Conservation (phyloP, 37 sponge, comb jelly and placozoan species). For the Spongilla lacustris region DNA sequence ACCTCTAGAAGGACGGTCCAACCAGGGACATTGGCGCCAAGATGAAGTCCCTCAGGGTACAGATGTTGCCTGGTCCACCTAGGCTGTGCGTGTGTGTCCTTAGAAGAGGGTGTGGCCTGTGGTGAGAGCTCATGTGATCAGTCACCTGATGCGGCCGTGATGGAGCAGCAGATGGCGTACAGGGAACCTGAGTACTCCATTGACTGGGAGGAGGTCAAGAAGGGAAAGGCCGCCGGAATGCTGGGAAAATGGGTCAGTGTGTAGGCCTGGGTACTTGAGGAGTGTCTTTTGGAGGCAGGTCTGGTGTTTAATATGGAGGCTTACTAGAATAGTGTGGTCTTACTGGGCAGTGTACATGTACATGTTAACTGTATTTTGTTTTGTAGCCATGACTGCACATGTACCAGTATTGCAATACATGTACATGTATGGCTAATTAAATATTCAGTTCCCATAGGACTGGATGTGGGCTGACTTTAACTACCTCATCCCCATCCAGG, state of each 20-base stretch:
- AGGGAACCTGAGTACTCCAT: slow-evolving; percentile 26
- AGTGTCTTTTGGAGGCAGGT: background rate
- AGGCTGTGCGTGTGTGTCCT: background rate
- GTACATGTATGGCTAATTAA: too few species aligned
- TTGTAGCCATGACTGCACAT: too few species aligned
- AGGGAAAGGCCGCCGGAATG: slow-evolving; percentile 67
- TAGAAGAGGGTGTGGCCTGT: background rate
- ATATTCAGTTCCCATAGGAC: too few species aligned
- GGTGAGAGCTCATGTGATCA: background rate
- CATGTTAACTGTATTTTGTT: too few species aligned
- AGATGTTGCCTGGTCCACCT: background rate
- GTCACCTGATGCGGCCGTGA: background rate
- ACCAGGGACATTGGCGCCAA: background rate
- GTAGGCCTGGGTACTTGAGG: background rate
- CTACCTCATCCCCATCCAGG: background rate
- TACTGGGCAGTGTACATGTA: too few species aligned
- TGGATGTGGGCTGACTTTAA: too few species aligned
- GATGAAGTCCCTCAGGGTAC: background rate
- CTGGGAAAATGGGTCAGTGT: slow-evolving; percentile 62
- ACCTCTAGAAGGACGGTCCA: background rate
- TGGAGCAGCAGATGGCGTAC: slow-evolving; percentile 30
- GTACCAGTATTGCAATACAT: too few species aligned
- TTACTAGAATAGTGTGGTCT: too few species aligned
- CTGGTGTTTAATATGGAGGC: too few species aligned
- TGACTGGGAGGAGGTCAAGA: slow-evolving; percentile 61